A percentile compares a stretch with the other conserved stretches of the same genome.
These are phyloP conservation scores for Drosophila ohnishii DNA, from an alignment of 1,140 invertebrate genomes.

Conservation along the genomic window DNA sequence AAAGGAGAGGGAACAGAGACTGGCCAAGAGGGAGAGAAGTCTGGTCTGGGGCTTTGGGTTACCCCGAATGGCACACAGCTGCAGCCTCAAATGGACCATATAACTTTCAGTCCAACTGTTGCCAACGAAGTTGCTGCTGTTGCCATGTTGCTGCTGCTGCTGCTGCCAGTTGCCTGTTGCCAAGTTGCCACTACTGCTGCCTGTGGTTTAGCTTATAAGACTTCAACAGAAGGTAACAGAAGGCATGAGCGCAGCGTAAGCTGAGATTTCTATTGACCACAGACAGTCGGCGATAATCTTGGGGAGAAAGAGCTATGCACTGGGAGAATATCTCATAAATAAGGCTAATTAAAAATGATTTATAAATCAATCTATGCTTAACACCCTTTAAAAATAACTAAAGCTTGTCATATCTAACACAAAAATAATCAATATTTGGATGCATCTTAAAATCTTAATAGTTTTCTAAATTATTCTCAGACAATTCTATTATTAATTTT, in stretches of 20 bases:
- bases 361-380: not conserved
- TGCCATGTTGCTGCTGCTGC: constrained; percentile 43
- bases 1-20: constrained; percentile 18
- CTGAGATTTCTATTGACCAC: constrained; percentile 75
- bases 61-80: constrained; percentile 63
- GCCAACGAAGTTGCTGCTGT: constrained; percentile 35
- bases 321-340: not conserved
- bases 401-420: too few species aligned
- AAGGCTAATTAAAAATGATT: not conserved
- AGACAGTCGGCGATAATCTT: constrained; percentile 34
- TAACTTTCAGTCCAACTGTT: constrained; percentile 79
- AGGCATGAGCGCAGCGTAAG: constrained; percentile 55
- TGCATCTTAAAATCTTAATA: too few species aligned
- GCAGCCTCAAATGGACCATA: constrained; percentile 77
- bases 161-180: constrained; percentile 39
- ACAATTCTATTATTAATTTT: not conserved
- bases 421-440: not conserved
- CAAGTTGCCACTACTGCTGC: constrained; percentile 34
- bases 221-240: constrained; percentile 72
- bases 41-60: constrained; percentile 44
- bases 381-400: too few species aligned
- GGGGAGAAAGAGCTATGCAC: constrained; percentile 5
- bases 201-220: constrained; percentile 76
- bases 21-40: constrained; percentile 8
- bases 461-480: not conserved